Base-by-base conservation (phyloP, 2,113 vertebrate genomes). In the Xiphophorus hellerii region DNA sequence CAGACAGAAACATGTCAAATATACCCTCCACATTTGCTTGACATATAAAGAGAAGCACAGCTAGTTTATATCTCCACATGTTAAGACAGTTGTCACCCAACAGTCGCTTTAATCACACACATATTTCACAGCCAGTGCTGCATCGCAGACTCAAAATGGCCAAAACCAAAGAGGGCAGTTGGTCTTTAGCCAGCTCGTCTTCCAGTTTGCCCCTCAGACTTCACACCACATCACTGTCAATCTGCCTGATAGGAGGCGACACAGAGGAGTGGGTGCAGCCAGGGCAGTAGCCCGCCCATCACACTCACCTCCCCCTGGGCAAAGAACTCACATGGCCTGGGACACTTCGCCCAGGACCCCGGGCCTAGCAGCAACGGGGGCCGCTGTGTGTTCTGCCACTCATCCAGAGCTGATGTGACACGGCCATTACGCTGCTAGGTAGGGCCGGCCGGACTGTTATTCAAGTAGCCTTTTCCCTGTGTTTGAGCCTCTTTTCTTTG, bases 131-230 rank as follows among this genome's bases (percentile, higher is more conserved):
- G 84, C 83, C 90, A 91, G 72, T 72, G 25, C 79, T 44, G 70
- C 77, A 71, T 84, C 71, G 63, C 22, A 2, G 84, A 84, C 77
- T 84, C 69, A 44, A 74, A 79, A 79, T 63, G 82, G 85, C 80
- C 90, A 88, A 89, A 88, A 87, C 84, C 90, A 81, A 84, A 82
- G 84, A 85, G 89, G 91, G 72, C 88, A 83, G 86, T 90, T 89
- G 90, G 88, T 91, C 88, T 92, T 93, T 87, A 84, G 88, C 87
- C 87, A 91, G 87, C 89, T 90, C 90, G 83, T 91, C 82, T 90
- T 86, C 82, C 88, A 73, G 88, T 83, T 84, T 69, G 84, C 85
- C 88, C 86, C 8, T 90, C 84, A 80, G 87, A 87, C 88, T 82
- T 90, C 85, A 86, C 48, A 71, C 63, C 78, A 37, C 87, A 77